These are phyloP conservation scores for Agraylea sexmaculata DNA, from an alignment of 1,140 invertebrate genomes.

Conservation along the genomic window DNA sequence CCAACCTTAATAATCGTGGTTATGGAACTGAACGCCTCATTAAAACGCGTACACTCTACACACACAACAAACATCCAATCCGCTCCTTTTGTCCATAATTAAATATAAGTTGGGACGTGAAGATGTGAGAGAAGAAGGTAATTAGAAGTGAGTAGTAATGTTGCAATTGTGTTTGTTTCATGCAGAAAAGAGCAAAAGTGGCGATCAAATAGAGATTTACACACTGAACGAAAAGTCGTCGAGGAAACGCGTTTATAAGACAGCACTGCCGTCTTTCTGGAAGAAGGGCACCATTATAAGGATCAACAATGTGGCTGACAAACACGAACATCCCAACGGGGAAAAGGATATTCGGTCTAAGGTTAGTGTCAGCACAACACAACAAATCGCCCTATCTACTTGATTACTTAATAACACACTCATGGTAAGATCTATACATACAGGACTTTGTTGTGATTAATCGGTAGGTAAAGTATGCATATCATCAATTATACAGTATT, in stretches of 20 bases:
- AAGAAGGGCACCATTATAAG: constrained; percentile 48
- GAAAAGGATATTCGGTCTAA: constrained; percentile 54
- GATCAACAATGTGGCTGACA: constrained; percentile 58
- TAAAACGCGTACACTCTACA: too few species aligned
- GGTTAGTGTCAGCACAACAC: constrained; percentile 31
- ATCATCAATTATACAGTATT: too few species aligned
- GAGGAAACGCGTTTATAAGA: constrained; percentile 45
- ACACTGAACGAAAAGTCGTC: constrained; percentile 49
- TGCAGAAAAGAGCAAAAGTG: constrained; percentile 56
- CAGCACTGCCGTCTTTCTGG: constrained; percentile 51
- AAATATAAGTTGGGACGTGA: constrained; percentile 10
- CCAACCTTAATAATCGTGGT: too few species aligned
- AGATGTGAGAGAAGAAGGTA: constrained; percentile 17
- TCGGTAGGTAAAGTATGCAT: too few species aligned
- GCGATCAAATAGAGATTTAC: constrained; percentile 52
- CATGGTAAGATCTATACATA: too few species aligned
- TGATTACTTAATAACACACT: too few species aligned
- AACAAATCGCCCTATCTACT: not conserved
- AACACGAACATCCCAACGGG: constrained; percentile 47
- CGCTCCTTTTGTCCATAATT: not conserved
- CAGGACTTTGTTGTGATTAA: too few species aligned
- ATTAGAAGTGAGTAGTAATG: constrained; percentile 21
- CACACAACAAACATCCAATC: not conserved
- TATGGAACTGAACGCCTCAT: too few species aligned
- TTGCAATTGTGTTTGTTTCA: constrained; percentile 21